Percentiles rank a stretch among this genome's conserved stretches.
Conservation (phyloP, 2,888 invertebrate genomes). For the Halictus quadricinctus region DNA sequence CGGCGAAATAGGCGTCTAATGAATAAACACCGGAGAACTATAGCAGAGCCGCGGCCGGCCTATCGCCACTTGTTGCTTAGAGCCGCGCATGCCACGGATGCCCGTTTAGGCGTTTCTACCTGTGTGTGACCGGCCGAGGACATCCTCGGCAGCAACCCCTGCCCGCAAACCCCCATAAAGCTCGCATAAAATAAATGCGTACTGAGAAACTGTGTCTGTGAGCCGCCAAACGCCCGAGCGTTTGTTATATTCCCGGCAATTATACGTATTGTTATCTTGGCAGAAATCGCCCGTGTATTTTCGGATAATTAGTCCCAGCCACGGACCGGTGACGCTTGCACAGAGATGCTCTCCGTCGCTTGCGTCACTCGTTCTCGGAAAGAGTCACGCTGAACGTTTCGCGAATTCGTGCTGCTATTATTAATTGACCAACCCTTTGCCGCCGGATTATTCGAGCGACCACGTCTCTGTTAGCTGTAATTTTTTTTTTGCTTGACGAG, state of each 20-base stretch:
- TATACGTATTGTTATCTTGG: slow-evolving; percentile 60
- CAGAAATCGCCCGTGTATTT: slow-evolving; percentile 54
- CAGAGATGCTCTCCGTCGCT: slow-evolving; percentile 1
- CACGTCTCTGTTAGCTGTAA: not conserved
- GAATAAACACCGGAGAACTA: slow-evolving; percentile 49
- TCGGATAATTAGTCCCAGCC: slow-evolving; percentile 50
- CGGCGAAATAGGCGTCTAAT: slow-evolving; percentile 54
- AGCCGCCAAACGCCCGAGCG: slow-evolving; percentile 17
- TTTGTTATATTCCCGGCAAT: slow-evolving; percentile 33
- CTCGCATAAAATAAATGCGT: not conserved
- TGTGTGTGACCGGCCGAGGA: slow-evolving; percentile 17
- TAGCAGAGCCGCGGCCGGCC: slow-evolving; percentile 34
- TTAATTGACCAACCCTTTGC: not conserved
- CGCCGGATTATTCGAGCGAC: not conserved
- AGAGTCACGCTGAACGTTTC: slow-evolving; percentile 1
- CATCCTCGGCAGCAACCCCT: not conserved
- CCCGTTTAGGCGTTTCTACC: slow-evolving; percentile 33
- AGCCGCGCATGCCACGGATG: slow-evolving; percentile 46
- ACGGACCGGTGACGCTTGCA: slow-evolving; percentile 17
- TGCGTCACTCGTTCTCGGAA: slow-evolving; percentile 46
- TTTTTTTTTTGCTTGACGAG: not conserved
- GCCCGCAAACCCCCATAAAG: slow-evolving; percentile 3
- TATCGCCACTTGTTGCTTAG: slow-evolving; percentile 69
- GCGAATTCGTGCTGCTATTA: not conserved
- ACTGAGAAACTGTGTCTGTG: not conserved